These are phyloP conservation scores for Pleuronectes platessa DNA, from an alignment of 2,113 vertebrate species.

Conservation along the genomic window DNA sequence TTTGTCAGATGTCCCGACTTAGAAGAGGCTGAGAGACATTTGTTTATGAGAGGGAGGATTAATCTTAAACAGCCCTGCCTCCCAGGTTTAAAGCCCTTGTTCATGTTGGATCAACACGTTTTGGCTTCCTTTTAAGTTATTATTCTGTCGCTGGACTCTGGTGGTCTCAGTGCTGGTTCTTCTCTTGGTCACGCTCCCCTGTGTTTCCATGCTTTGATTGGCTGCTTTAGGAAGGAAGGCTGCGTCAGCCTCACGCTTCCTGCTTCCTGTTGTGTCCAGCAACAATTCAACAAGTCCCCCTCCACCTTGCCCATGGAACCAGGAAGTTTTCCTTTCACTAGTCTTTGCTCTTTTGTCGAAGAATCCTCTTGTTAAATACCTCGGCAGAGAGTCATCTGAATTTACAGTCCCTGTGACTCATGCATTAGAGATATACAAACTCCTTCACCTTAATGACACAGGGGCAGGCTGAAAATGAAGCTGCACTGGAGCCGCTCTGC, in stretches of 20 bases:
- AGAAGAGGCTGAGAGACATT: slow-evolving; percentile 49
- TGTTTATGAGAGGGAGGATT: slow-evolving; percentile 52
- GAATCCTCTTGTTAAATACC: slow-evolving; percentile 60
- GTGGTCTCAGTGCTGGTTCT: slow-evolving; percentile 29
- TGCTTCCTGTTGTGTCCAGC: slow-evolving; percentile 86
- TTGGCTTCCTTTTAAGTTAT: slow-evolving; percentile 46
- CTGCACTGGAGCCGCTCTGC: slow-evolving; percentile 25
- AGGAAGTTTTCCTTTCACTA: slow-evolving; percentile 61
- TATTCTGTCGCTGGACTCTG: slow-evolving; percentile 54
- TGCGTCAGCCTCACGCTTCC: slow-evolving; percentile 79
- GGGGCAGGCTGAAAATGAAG: slow-evolving; percentile 38
- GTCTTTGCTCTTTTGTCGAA: slow-evolving; percentile 60
- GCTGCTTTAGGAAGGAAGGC: slow-evolving; percentile 82
- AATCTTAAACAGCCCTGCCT: slow-evolving; percentile 11
- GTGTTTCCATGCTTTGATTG: slow-evolving; percentile 79
- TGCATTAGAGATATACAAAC: slow-evolving; percentile 31
- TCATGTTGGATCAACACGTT: slow-evolving; percentile 54
- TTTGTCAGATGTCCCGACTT: slow-evolving; percentile 59
- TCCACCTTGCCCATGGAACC: slow-evolving; percentile 49
- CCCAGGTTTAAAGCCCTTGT: slow-evolving; percentile 4
- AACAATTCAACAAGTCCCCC: slow-evolving; percentile 66
- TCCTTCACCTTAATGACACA: slow-evolving; percentile 48
- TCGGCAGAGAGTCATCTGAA: slow-evolving; percentile 18
- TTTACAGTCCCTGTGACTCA: slow-evolving; percentile 44
- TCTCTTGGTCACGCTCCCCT: slow-evolving; percentile 55